These are phyloP conservation scores for Calameuta filiformis DNA, from an alignment of 2,888 invertebrate genomes.

Conservation along the genomic window DNA sequence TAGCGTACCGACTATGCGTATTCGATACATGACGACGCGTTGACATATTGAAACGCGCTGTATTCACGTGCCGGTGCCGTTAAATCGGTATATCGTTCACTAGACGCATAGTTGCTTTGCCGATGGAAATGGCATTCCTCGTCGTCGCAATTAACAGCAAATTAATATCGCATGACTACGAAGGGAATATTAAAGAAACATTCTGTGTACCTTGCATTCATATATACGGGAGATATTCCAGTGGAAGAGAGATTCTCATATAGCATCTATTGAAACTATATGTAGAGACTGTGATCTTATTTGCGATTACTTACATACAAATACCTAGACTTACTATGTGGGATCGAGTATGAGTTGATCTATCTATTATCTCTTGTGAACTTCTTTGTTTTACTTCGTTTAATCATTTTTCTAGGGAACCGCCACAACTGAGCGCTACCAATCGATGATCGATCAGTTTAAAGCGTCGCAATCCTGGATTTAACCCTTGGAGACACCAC, in stretches of 20 bases:
- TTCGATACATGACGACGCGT: neutral
- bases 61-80: neutral
- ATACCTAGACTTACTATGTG: neutral
- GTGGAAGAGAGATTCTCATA: neutral
- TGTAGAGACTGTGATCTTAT: no score
- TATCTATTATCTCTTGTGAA: neutral
- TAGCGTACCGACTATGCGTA: neutral
- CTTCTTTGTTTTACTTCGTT: neutral
- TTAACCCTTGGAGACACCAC: neutral
- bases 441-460: slow-evolving; percentile 2
- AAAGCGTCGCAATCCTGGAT: neutral
- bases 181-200: neutral
- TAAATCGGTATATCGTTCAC: neutral
- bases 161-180: neutral
- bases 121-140: neutral
- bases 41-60: neutral
- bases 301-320: neutral
- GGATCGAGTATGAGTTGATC: neutral
- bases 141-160: neutral
- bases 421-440: neutral
- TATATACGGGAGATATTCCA: neutral
- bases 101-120: neutral
- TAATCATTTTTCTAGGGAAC: neutral
- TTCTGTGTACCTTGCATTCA: neutral
- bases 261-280: neutral